These are phyloP conservation scores for Maniola hyperantus DNA, from an alignment of 2,888 invertebrate genomes.

Conservation along the genomic window DNA sequence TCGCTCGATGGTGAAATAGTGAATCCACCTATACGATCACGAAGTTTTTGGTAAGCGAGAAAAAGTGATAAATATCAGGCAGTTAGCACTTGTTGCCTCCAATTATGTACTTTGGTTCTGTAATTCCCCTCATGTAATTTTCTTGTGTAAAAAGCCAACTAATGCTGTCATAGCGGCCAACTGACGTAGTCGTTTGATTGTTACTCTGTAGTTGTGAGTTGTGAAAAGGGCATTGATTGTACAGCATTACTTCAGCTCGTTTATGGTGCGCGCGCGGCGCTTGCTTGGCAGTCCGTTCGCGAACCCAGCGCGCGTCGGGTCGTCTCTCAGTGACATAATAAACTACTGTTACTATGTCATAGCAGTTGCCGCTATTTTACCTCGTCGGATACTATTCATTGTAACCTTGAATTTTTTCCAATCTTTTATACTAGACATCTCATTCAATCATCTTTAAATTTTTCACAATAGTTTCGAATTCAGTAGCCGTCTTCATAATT, in stretches of 20 bases:
- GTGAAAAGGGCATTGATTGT: conserved; percentile 34
- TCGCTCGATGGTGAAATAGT: conserved; percentile 32
- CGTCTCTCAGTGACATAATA: conserved; percentile 48
- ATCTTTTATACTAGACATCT: background rate
- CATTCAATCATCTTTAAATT: conserved; percentile 2
- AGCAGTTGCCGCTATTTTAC: conserved; percentile 18
- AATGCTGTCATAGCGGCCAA: conserved; percentile 8
- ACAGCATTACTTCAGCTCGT: conserved; percentile 54
- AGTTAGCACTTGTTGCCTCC: background rate
- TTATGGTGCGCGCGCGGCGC: conserved; percentile 58
- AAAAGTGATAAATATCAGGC: background rate
- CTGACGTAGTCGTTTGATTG: conserved; percentile 27
- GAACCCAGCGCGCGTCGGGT: conserved; percentile 66
- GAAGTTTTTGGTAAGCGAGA: conserved; percentile 21
- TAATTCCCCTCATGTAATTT: conserved; percentile 2
- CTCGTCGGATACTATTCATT: conserved; percentile 15
- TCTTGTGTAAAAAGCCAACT: conserved; percentile 1
- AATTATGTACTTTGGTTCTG: background rate
- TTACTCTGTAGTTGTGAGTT: conserved; percentile 25
- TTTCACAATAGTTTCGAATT: conserved; percentile 4
- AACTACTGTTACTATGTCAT: conserved; percentile 39
- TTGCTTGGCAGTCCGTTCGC: conserved; percentile 64
- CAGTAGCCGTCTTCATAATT: background rate
- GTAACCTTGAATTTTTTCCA: conserved; percentile 15
- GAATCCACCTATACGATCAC: conserved; percentile 21